Percentiles rank a stretch among this genome's conserved stretches.
Evolutionary conservation across 2,797 vertebrate genomes (phyloP).

Genomic region (Acrossocheilus wenchowensis): DNA sequence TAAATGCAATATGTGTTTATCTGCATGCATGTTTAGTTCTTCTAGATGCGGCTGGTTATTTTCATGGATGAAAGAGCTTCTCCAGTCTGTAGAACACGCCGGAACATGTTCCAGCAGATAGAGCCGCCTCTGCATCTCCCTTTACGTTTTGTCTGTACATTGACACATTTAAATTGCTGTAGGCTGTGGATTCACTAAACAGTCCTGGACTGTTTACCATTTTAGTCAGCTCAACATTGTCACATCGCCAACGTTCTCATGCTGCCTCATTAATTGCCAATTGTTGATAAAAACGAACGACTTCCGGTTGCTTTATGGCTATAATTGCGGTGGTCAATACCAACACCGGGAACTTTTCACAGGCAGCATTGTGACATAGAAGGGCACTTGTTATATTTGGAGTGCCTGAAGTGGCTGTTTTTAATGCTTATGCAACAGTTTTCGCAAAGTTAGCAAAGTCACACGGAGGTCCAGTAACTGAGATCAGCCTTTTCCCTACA

Average conservation of each 20-base stretch:
- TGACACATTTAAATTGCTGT: background rate
- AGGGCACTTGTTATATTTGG: constrained; percentile 43
- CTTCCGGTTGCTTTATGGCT: background rate
- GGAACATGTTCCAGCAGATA: constrained; percentile 34
- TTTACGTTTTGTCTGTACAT: background rate
- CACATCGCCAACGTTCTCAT: background rate
- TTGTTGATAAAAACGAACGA: background rate
- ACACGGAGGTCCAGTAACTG: background rate
- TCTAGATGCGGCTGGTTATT: constrained; percentile 43
- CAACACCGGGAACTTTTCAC: background rate
- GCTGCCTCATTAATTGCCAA: background rate
- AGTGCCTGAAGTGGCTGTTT: constrained; percentile 33
- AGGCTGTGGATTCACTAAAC: background rate
- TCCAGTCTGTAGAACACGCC: constrained; percentile 41
- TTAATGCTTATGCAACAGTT: constrained; percentile 52
- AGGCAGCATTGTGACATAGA: constrained; percentile 28
- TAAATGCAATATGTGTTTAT: constrained; percentile 13
- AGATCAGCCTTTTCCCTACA: background rate
- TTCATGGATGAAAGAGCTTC: constrained; percentile 50
- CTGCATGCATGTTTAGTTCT: constrained; percentile 36
- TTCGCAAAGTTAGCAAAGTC: constrained; percentile 5
- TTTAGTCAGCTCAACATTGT: background rate
- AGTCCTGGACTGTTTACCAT: background rate
- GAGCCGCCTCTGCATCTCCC: constrained; percentile 21
- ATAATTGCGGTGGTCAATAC: background rate